phyloP scores from a whole-genome alignment of 2,113 vertebrate genomes.

The Zeus faber region DNA sequence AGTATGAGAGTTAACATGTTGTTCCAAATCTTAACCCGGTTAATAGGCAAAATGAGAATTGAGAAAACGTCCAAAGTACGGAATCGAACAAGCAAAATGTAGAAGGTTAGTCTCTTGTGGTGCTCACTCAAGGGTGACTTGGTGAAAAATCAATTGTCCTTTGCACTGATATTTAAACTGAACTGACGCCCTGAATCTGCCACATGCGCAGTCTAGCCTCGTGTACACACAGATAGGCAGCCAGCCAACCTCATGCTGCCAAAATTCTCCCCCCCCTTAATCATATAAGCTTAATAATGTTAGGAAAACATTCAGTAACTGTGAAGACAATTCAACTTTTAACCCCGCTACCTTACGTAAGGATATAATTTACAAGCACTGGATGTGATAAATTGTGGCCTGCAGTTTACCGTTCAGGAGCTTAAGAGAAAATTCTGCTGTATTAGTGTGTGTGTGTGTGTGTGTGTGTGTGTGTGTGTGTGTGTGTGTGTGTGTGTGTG shows the following conservation, averaged over 20 bases:
- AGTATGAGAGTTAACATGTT: no score
- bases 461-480: neutral
- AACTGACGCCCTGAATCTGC: no score
- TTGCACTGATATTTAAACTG: neutral
- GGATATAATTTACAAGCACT: neutral
- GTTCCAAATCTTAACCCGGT: no score
- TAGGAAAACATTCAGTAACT: constrained; percentile 21
- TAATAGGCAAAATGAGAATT: no score
- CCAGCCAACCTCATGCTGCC: constrained; percentile 4
- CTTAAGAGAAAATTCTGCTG: constrained; percentile 7
- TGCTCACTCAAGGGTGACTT: neutral
- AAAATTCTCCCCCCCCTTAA: neutral
- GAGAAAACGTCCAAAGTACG: no score
- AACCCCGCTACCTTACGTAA: constrained; percentile 19
- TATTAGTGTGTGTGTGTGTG: neutral
- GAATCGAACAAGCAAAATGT: no score
- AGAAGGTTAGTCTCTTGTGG: neutral
- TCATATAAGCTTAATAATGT: constrained; percentile 19
- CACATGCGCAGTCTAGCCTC: neutral
- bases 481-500: no score
- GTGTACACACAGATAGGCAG: constrained; percentile 1
- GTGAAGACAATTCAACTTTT: constrained; percentile 34
- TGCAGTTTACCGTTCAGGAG: neutral
- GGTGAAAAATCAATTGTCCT: neutral
- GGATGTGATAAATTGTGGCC: neutral